phyloP scores from a whole-genome alignment of 1,140 invertebrate species.

The Steinernema feltiae region DNA sequence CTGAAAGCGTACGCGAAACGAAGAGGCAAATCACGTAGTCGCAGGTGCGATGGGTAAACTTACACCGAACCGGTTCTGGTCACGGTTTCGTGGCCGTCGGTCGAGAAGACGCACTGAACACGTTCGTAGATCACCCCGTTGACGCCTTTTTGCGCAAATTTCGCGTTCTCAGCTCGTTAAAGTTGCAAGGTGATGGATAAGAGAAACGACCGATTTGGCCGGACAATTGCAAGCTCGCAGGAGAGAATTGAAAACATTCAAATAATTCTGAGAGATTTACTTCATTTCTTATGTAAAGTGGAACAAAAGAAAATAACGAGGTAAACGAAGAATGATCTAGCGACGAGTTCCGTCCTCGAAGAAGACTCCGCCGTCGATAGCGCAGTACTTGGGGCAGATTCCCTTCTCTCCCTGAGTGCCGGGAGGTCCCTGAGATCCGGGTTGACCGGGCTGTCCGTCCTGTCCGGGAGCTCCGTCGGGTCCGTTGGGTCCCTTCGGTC shows the following conservation, averaged over 20 bases:
- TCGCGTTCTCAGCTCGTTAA: not conserved
- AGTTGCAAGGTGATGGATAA: not conserved
- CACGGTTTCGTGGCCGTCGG: not conserved
- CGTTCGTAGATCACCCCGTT: too few species aligned
- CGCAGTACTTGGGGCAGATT: constrained; percentile 55
- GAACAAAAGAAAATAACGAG: not conserved
- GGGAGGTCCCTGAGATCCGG: constrained; percentile 30
- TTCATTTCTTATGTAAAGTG: too few species aligned
- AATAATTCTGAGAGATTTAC: too few species aligned
- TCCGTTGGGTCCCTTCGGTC: constrained; percentile 31
- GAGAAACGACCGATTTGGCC: too few species aligned
- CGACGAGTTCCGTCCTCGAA: constrained; percentile 52
- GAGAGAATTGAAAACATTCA: too few species aligned
- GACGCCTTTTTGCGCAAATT: too few species aligned
- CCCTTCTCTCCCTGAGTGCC: constrained; percentile 45
- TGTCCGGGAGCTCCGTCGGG: constrained; percentile 29
- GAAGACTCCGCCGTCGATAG: constrained; percentile 55
- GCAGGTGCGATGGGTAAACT: not conserved
- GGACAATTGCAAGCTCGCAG: too few species aligned
- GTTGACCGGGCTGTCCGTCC: constrained; percentile 27
- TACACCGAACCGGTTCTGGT: not conserved
- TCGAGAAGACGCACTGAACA: not conserved
- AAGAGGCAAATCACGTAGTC: too few species aligned
- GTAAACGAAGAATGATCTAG: not conserved
- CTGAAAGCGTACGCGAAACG: not conserved